Base-by-base conservation (phyloP, 2,888 invertebrate genomes). In the Alloscopus bannaensis region DNA sequence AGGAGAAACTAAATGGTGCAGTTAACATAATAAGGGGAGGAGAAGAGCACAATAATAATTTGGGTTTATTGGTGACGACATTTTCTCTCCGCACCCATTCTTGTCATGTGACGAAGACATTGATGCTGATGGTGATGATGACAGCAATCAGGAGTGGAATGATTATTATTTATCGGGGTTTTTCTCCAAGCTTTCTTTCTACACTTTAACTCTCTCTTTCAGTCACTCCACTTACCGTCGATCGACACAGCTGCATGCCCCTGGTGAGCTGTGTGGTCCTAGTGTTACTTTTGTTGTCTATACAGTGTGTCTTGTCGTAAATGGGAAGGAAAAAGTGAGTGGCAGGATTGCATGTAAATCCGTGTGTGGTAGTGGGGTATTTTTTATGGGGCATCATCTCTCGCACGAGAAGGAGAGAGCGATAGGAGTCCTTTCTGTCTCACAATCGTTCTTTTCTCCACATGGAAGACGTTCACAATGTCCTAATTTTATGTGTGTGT, bases 401-500 rank as follows among this genome's bases (percentile, higher is more conserved):
- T 62, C 62, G 16, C 62, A 42, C 40, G 8, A 59, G 18, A 22
- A 16, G 47, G 42, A 20, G 52, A 52, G 66, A 66, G 66, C 22
- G 36, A 52, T 29, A 69, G 20, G 57, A 57, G 57, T 52, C 24
- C 59, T 11, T n/a, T 20, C 13, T 26, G 16, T 36, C 36, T 60
- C 29, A 65, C 20, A 24, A n/a, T 28, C 26, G n/a, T 68, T 18
- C 28, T 31, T 45, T 20, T 65, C 65, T 55, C 24, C 47, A n/a
- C 31, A 11, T 45, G 6, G 20, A 40, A 64, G 47, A 65, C 26
- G 16, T 62, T 62, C 40, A 22, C 24, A 40, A 22, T 62, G 20
- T 42, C 42, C 42, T 57, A 69, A 69, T 69, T 69, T 69, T 69
- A 69, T 69, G 69, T 69, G 26, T 69, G 57, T 69, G 69, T 69